Evolutionary conservation across 1,140 invertebrate genomes (phyloP).

Genomic region (Glossosoma conforme): DNA sequence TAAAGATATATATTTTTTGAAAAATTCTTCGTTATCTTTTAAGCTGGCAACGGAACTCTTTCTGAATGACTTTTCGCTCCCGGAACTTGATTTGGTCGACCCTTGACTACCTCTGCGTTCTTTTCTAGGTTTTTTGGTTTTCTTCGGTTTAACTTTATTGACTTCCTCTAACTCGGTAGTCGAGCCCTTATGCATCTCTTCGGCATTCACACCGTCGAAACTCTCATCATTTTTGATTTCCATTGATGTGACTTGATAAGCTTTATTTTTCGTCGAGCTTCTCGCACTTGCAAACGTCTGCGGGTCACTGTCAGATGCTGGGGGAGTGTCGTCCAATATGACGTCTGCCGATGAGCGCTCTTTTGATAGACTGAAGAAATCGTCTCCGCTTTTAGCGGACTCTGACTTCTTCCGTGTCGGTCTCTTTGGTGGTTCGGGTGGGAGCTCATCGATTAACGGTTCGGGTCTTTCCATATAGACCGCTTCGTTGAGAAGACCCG

Average conservation of each 20-base stretch:
- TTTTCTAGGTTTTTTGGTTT: constrained; percentile 38
- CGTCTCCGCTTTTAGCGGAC: constrained; percentile 51
- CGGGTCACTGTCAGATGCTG: constrained; percentile 51
- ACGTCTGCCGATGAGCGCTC: constrained; percentile 44
- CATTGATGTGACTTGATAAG: not conserved
- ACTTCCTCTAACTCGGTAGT: constrained; percentile 39
- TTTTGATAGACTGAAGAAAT: constrained; percentile 53
- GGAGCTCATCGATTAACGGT: constrained; percentile 34
- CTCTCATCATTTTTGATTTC: not conserved
- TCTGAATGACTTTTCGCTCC: constrained; percentile 42
- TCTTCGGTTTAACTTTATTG: constrained; percentile 38
- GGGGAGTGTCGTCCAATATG: constrained; percentile 45
- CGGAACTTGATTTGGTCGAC: constrained; percentile 47
- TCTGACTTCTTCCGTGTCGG: constrained; percentile 49
- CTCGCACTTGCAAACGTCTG: constrained; percentile 59
- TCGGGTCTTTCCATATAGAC: constrained; percentile 26
- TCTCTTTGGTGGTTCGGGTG: constrained; percentile 41
- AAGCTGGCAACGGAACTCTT: constrained; percentile 36
- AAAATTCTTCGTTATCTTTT: constrained; percentile 33
- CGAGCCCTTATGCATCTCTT: constrained; percentile 36
- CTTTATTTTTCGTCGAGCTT: constrained; percentile 48
- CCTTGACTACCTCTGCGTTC: constrained; percentile 37
- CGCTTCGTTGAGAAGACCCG: not conserved
- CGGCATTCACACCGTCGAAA: constrained; percentile 4
- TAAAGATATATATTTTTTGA: constrained; percentile 15